A percentile compares a stretch with the other conserved stretches of the same genome.
phyloP scores from a whole-genome alignment of 1,140 invertebrate genomes.

The Ceratina calcarata region DNA sequence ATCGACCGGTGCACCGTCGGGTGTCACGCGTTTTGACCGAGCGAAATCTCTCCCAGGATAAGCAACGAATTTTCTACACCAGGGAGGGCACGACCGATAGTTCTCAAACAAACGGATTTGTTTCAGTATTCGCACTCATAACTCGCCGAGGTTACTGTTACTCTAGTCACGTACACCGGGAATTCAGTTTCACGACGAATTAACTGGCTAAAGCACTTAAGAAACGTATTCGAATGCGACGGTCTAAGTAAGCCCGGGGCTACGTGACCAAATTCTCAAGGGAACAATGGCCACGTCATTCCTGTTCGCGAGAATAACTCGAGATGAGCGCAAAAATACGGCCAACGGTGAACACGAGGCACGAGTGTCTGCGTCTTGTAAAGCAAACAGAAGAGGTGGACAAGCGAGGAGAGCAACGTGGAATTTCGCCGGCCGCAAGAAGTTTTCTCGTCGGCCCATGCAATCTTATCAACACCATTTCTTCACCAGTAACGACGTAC shows the following conservation, averaged over 20 bases:
- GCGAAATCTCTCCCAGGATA: not conserved
- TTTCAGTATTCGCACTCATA: not conserved
- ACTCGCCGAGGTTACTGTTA: not conserved
- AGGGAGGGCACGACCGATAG: not conserved
- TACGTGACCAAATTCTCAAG: constrained; percentile 39
- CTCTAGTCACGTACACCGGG: not conserved
- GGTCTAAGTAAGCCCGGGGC: not conserved
- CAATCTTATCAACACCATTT: constrained; percentile 30
- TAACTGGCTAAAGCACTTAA: constrained; percentile 40
- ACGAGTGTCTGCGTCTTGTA: not conserved
- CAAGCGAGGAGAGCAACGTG: not conserved
- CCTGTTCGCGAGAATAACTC: not conserved
- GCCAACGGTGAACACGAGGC: too few relatives aligned
- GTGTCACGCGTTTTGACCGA: not conserved
- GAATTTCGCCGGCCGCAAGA: constrained; percentile 21
- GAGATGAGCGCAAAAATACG: not conserved
- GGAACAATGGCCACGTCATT: not conserved
- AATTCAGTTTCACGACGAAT: constrained; percentile 48
- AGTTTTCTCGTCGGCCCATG: not conserved
- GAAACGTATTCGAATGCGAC: not conserved
- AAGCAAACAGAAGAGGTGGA: not conserved
- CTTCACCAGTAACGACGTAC: constrained; percentile 9
- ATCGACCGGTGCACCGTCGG: not conserved
- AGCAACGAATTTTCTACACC: not conserved
- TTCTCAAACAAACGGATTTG: not conserved